Base-by-base conservation (phyloP, 2,113 vertebrate genomes). In the Passer montanus region DNA sequence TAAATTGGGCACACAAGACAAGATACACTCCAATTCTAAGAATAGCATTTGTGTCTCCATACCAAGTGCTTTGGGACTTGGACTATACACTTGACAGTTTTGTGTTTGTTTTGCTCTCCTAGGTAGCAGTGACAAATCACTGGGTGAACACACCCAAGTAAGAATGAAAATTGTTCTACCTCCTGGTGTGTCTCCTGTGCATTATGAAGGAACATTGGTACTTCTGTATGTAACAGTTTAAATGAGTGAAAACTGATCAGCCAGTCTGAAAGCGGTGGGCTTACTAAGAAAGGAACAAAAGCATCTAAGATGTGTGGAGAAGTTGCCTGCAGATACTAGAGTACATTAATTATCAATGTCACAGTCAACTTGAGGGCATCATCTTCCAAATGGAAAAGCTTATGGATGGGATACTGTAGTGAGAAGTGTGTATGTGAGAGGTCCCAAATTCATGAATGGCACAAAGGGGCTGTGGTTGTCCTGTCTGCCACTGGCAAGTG, bases 11-110 rank as follows among this genome's bases (percentile, higher is more conserved):
- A 69, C 33, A 18, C 84, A 95, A 96, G 94, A 86, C 92, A 94
- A 89, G 84, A 91, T 58, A 83, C 73, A 88, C 33, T 95, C 49
- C 39, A 63, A 76, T 84, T 83, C 90, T 92, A 87, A 91, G 97
- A 96, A 94, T 84, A 89, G 64, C 88, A 83, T 39, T 93, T 84
- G 3, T 93, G 91, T 72, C 68, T 96, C 84, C 41, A 30, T 50
- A 94, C 94, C 90, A 92, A 87, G 75, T 87, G 88, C 87, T 97
- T 84, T 93, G 86, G 74, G 93, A 83, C 86, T 91, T 95, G 68
- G 77, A 64, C 90, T 82, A 88, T 56, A 91, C 30, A 46, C 64
- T 68, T 75, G 66, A 69, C 41, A 78, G 68, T 66, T 92, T 39
- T 39, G n/a, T 56, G 53, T 68, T 76, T 95, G 37, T 87, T 95